Conservation (phyloP, 1,140 invertebrate species). For the Phortica variegata region DNA sequence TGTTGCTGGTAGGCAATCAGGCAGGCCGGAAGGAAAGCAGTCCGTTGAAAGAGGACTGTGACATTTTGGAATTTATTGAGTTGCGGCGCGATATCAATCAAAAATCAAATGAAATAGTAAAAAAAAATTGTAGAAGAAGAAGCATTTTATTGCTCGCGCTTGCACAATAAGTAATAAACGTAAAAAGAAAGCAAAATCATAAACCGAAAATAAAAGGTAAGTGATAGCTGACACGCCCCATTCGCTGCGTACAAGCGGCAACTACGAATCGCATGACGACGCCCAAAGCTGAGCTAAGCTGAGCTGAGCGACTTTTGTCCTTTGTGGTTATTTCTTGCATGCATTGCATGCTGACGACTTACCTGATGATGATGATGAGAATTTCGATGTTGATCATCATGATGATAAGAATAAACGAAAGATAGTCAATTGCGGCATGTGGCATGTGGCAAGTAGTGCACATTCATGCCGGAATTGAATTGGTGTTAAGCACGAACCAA, state of each 20-base stretch:
- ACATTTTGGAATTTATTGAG: constrained; percentile 52
- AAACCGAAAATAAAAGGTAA: constrained; percentile 55
- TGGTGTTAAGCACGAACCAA: constrained; percentile 51
- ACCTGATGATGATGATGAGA: too few relatives aligned
- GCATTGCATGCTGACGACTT: constrained; percentile 34
- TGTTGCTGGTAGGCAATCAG: neutral
- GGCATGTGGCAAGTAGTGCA: constrained; percentile 25
- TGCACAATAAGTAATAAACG: constrained; percentile 13
- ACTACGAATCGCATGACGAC: constrained; percentile 13
- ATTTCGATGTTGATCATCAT: too few relatives aligned
- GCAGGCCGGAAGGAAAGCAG: too few relatives aligned
- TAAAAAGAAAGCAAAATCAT: too few relatives aligned
- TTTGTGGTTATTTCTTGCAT: constrained; percentile 41
- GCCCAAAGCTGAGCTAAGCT: too few relatives aligned
- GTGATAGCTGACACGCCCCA: constrained; percentile 39
- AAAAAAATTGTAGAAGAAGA: too few relatives aligned
- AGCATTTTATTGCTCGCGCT: constrained; percentile 48
- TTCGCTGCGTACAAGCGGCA: too few relatives aligned
- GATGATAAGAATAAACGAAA: constrained; percentile 5
- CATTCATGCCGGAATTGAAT: constrained; percentile 38
- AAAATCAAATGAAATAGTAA: constrained; percentile 51
- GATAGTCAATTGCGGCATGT: constrained; percentile 42
- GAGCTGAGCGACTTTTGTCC: constrained; percentile 26
- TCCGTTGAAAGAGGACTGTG: constrained; percentile 22
- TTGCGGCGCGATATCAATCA: constrained; percentile 37